These are phyloP conservation scores for Elephantulus edwardii DNA, from an alignment of 2,113 vertebrate species.

Conservation along the genomic window DNA sequence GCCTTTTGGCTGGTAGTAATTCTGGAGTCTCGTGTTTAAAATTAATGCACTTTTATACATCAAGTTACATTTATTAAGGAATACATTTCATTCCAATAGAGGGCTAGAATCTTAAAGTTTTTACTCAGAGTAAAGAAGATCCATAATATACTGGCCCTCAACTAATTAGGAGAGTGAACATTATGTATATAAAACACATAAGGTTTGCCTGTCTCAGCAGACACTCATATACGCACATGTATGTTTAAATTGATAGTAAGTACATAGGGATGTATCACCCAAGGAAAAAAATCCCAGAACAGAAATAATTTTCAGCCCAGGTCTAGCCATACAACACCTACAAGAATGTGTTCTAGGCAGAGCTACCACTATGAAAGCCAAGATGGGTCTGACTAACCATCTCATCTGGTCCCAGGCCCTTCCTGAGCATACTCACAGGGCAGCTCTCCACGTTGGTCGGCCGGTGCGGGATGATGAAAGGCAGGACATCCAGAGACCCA, in stretches of 20 bases:
- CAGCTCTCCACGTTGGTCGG: constrained; percentile 92
- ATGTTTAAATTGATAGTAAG: constrained; percentile 23
- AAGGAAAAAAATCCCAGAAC: background rate
- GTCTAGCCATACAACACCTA: background rate
- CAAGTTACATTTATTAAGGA: background rate
- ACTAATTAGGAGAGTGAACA: background rate
- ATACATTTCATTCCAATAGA: background rate
- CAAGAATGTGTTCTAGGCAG: background rate
- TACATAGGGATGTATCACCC: background rate
- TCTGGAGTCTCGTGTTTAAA: background rate
- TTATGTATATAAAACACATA: background rate
- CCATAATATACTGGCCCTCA: background rate
- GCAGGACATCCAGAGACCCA: constrained; percentile 81
- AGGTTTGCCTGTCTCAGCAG: background rate
- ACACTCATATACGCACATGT: background rate
- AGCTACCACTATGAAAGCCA: background rate
- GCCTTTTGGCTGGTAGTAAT: background rate
- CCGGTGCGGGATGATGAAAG: constrained; percentile 94
- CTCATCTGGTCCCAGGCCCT: background rate
- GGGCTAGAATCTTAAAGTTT: background rate
- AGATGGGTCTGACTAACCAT: background rate
- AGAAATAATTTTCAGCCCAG: background rate
- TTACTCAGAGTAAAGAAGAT: constrained; percentile 19
- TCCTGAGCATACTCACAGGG: constrained; percentile 86
- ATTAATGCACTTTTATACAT: constrained; percentile 22